Conservation (phyloP, 2,888 invertebrate genomes). For the Tenodera sinensis region DNA sequence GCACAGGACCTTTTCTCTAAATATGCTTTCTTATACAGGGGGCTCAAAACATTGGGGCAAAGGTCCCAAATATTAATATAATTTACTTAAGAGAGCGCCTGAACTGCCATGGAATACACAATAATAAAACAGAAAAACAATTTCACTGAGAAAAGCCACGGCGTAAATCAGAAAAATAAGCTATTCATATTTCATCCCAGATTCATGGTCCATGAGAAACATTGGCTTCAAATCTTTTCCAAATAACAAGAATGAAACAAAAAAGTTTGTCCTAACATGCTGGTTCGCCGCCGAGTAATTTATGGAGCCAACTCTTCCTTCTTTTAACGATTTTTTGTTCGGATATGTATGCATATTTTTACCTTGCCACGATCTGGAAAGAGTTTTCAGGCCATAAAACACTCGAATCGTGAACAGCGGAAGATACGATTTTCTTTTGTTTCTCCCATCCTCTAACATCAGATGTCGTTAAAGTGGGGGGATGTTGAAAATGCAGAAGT, state of each 20-base stretch:
- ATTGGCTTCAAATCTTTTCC: conserved; percentile 13
- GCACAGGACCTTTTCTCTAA: no score
- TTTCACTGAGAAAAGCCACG: not conserved
- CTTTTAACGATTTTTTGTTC: not conserved
- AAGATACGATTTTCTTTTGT: not conserved
- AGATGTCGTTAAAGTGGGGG: not conserved
- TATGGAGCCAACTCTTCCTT: conserved; percentile 3
- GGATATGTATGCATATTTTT: conserved; percentile 2
- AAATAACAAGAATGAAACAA: not conserved
- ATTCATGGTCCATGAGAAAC: not conserved
- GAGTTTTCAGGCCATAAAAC: conserved; percentile 13
- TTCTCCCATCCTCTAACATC: not conserved
- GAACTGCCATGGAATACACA: not conserved
- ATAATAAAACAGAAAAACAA: not conserved
- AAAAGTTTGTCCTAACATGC: conserved; percentile 6
- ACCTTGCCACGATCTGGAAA: conserved; percentile 11
- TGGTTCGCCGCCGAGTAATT: not conserved
- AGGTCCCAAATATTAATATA: no score
- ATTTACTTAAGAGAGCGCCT: no score
- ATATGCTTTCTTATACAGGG: no score
- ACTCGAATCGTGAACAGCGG: conserved; percentile 1
- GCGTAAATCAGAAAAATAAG: conserved; percentile 4
- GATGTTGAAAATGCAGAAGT: not conserved
- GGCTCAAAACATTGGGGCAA: no score
- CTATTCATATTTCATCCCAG: not conserved